Conservation (phyloP, 2,888 invertebrate genomes). For the Drosophila differens region DNA sequence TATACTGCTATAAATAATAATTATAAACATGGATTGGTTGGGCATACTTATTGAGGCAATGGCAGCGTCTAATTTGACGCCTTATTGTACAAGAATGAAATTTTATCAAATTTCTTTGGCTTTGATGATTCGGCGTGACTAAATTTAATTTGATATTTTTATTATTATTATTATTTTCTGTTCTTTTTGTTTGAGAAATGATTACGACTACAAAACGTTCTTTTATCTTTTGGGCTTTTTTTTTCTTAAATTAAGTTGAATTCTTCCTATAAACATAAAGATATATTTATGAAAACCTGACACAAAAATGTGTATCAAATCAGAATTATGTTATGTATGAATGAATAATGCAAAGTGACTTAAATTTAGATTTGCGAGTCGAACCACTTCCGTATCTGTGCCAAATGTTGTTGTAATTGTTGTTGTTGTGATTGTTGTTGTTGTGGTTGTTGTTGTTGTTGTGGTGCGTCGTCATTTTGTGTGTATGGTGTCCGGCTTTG, state of each 20-base stretch:
- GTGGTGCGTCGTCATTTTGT: conserved; percentile 23
- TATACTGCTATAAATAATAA: neutral
- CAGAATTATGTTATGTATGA: neutral
- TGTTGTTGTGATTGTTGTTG: conserved; percentile 3
- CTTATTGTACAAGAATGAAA: neutral
- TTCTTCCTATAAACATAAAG: neutral
- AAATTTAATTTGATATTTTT: neutral
- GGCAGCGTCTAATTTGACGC: neutral
- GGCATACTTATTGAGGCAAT: neutral
- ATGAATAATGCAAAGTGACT: neutral
- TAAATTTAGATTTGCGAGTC: conserved; percentile 1
- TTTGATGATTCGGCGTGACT: neutral
- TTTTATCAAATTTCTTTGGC: neutral
- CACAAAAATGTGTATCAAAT: neutral
- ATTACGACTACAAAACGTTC: neutral
- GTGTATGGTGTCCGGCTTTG: conserved; percentile 34
- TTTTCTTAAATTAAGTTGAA: neutral
- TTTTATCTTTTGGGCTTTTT: neutral
- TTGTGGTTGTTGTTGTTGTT: conserved; percentile 17
- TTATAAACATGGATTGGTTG: neutral
- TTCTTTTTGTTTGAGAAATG: neutral
- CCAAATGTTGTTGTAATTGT: conserved; percentile 18
- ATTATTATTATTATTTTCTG: neutral
- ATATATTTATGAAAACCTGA: neutral
- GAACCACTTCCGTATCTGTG: conserved; percentile 20